phyloP scores from a whole-genome alignment of 2,888 invertebrate genomes.

The Polyploca ridens region DNA sequence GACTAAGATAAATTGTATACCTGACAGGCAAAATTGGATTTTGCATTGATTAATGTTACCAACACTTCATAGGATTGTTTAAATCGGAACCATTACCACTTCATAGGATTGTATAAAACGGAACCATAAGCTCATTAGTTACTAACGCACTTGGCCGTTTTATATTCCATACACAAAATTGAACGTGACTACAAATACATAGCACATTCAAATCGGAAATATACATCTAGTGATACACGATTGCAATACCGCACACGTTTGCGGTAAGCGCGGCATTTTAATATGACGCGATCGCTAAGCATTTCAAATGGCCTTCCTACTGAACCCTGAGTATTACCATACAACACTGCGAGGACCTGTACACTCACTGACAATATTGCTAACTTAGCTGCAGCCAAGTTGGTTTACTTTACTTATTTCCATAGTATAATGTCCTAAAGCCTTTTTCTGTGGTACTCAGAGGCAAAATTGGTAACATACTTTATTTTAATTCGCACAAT shows the following conservation, averaged over 20 bases:
- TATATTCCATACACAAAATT: not conserved
- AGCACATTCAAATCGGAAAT: slow-evolving; percentile 47
- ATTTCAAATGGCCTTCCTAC: slow-evolving; percentile 59
- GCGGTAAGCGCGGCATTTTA: slow-evolving; percentile 48
- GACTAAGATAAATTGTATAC: no score
- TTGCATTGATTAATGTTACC: no score
- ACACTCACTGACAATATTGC: not conserved
- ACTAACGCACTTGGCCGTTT: not conserved
- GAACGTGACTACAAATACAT: slow-evolving; percentile 9
- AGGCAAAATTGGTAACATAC: no score
- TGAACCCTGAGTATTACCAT: slow-evolving; percentile 23
- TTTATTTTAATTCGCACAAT: no score
- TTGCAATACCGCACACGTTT: slow-evolving; percentile 10
- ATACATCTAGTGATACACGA: slow-evolving; percentile 35
- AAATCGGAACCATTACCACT: no score
- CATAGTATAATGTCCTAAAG: no score
- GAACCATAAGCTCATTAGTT: not conserved
- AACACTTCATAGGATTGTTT: no score
- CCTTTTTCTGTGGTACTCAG: no score
- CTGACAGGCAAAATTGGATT: no score
- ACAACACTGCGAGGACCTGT: not conserved
- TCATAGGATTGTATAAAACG: no score
- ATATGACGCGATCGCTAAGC: slow-evolving; percentile 49
- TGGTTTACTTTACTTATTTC: no score
- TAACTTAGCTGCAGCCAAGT: not conserved